phyloP scores from a whole-genome alignment of 1,140 invertebrate genomes.

The Trichoplusia ni region DNA sequence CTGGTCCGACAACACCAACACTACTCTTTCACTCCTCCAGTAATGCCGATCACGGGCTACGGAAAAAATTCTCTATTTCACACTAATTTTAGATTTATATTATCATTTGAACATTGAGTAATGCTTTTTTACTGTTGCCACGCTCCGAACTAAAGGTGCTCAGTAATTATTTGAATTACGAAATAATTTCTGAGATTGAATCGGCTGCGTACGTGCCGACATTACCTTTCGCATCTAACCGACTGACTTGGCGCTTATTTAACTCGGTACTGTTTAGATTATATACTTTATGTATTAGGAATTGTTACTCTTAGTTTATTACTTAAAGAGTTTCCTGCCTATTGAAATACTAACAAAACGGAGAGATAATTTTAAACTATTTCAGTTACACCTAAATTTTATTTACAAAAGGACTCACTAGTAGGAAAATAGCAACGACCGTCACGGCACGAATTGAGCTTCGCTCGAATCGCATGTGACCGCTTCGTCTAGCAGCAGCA shows the following conservation, averaged over 20 bases:
- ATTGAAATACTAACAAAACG: constrained; percentile 50
- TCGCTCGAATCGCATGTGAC: constrained; percentile 48
- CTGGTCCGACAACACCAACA: constrained; percentile 15
- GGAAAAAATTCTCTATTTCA: constrained; percentile 42
- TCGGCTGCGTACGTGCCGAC: constrained; percentile 44
- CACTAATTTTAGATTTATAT: constrained; percentile 41
- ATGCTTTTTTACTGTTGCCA: constrained; percentile 42
- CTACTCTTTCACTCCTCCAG: constrained; percentile 7
- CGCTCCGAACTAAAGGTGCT: constrained; percentile 38
- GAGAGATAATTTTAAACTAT: constrained; percentile 50
- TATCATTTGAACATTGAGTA: constrained; percentile 38
- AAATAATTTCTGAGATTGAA: constrained; percentile 53
- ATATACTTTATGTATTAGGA: background rate
- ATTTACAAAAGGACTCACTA: constrained; percentile 76
- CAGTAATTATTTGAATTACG: constrained; percentile 54
- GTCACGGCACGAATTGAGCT: constrained; percentile 73
- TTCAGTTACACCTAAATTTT: constrained; percentile 55
- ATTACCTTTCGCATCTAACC: constrained; percentile 44
- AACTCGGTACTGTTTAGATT: constrained; percentile 15
- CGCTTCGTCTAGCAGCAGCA: background rate
- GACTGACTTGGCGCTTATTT: constrained; percentile 37
- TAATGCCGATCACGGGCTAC: background rate
- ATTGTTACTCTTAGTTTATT: background rate
- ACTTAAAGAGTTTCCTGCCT: constrained; percentile 14
- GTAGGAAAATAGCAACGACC: constrained; percentile 76